Base-by-base conservation (phyloP, 1,140 invertebrate species). In the Drosophila baimaii region DNA sequence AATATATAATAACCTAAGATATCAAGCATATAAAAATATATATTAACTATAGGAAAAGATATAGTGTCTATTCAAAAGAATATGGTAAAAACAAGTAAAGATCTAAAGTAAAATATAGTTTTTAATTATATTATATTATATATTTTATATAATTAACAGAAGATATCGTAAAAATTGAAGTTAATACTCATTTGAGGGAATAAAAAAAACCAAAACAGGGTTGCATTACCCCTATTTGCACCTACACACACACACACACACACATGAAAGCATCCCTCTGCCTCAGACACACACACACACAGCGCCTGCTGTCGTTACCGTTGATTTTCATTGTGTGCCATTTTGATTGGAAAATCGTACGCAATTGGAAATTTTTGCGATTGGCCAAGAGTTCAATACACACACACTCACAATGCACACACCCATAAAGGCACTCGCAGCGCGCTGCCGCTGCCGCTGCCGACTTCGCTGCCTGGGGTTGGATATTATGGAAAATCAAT, bases 281-380 rank as follows among this genome's bases (percentile, higher is more conserved):
- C 54, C 46, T n/a, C n/a, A n/a, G n/a, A n/a, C 37, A 10, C 33
- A 35, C 33, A 35, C 33, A 25, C n/a, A 25, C 47, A 3, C 7
- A 13, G 17, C 31, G 17, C 13, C 10, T 8, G 3, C 35, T 23
- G 55, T 63, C 65, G 55, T 61, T 64, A 19, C n/a, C 46, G 17
- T 57, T n/a, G 37, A 58, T 57, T 71, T 81, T 79, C 69, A 49
- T 46, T 47, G 44, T 80, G 85, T 89, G 72, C 77, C 73, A 72
- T 88, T 88, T 88, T 89, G 84, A 89, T 89, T 89, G 84, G 84
- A 89, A 89, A 89, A 89, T 89, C 84, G 85, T 83, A 84, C 80
- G 79, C 84, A 88, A 86, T 89, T 83, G 80, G 72, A 88, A 88
- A 88, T 88, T 80, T 88, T 88, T 88, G 83, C 83, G 79, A 88